A percentile compares a stretch with the other conserved stretches of the same genome.
Evolutionary conservation across 2,797 vertebrate genomes (phyloP).

Genomic region (Cryptoblepharus egeriae): DNA sequence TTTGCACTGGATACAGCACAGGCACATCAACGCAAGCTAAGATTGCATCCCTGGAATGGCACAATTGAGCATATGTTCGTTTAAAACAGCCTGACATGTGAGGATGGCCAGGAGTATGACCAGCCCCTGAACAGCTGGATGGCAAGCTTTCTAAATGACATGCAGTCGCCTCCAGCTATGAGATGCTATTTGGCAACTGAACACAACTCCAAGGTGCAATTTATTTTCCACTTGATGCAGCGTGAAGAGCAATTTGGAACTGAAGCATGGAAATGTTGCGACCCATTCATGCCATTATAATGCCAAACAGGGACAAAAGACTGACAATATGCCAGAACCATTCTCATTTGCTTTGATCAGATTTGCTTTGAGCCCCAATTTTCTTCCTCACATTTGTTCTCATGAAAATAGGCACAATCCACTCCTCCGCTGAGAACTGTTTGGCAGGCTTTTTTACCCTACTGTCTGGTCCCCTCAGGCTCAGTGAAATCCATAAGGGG

Average conservation of each 20-base stretch:
- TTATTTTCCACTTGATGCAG: neutral
- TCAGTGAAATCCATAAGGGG: too few species aligned
- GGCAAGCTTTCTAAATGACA: neutral
- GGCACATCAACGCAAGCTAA: too few species aligned
- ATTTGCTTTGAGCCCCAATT: neutral
- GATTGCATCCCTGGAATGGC: neutral
- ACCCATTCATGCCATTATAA: neutral
- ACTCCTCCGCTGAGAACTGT: too few species aligned
- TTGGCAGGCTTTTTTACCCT: too few species aligned
- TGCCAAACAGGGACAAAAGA: neutral
- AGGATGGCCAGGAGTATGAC: neutral
- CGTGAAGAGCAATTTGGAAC: neutral
- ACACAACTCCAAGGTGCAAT: neutral
- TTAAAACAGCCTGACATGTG: neutral
- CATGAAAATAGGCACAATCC: too few species aligned
- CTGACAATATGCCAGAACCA: neutral
- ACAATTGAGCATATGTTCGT: neutral
- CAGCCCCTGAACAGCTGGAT: neutral
- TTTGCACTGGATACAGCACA: too few species aligned
- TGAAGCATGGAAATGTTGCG: neutral
- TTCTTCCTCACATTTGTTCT: too few species aligned
- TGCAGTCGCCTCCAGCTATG: neutral
- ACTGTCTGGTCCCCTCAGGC: too few species aligned
- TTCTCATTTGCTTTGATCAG: neutral
- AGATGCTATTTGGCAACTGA: neutral